Evolutionary conservation across 1,140 invertebrate species (phyloP).

Genomic region (Drosophila pallidifrons): DNA sequence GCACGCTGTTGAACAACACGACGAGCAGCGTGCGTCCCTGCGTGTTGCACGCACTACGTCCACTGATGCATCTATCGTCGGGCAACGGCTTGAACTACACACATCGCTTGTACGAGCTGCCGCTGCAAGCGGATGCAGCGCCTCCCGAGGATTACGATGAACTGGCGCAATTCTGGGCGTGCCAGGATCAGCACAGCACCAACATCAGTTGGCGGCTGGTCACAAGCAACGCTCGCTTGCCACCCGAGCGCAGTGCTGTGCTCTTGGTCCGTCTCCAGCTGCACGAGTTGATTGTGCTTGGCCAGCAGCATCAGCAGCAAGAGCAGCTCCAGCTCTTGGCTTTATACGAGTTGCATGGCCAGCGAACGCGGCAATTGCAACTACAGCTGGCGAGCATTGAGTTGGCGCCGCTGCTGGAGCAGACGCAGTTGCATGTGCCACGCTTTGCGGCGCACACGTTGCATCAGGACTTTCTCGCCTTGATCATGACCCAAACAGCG

Average conservation of each 20-base stretch:
- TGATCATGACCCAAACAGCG: conserved; percentile 54
- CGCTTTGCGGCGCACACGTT: conserved; percentile 38
- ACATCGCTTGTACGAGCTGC: conserved; percentile 66
- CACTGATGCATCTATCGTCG: conserved; percentile 37
- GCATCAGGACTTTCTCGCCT: conserved; percentile 70
- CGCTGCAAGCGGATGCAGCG: conserved; percentile 40
- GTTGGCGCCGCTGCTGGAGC: conserved; percentile 30
- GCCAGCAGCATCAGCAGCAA: not conserved
- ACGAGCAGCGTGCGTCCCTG: conserved; percentile 31
- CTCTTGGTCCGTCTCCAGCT: conserved; percentile 52
- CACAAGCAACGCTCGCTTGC: not conserved
- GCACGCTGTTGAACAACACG: conserved; percentile 52
- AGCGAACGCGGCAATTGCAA: conserved; percentile 42
- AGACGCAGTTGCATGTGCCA: conserved; percentile 37
- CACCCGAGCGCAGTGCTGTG: conserved; percentile 60
- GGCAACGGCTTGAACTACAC: conserved; percentile 11
- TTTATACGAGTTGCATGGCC: conserved; percentile 39
- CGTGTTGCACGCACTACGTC: conserved; percentile 44
- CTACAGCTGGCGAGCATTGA: conserved; percentile 57
- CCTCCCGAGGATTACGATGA: conserved; percentile 60
- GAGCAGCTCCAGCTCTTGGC: conserved; percentile 45
- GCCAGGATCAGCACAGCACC: conserved; percentile 55
- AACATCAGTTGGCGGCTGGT: conserved; percentile 38
- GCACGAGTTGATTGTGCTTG: conserved; percentile 50
- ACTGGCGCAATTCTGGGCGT: conserved; percentile 67